Evolutionary conservation across 2,797 vertebrate species (phyloP).

Genomic region (Tokudaia muenninki): DNA sequence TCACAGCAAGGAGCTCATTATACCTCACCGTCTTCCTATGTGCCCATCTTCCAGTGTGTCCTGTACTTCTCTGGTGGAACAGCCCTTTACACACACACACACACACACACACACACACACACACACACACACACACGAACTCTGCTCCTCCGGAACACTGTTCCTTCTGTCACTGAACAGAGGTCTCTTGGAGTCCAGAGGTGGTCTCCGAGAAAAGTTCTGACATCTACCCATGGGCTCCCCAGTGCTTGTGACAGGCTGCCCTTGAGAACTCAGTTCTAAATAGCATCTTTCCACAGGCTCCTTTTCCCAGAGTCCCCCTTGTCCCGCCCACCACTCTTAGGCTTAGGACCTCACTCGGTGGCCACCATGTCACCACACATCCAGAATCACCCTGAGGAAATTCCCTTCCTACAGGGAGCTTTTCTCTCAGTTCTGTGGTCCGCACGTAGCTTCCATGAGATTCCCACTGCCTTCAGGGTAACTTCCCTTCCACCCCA

Average conservation of each 20-base stretch:
- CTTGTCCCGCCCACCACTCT: neutral
- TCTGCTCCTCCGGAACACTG: neutral
- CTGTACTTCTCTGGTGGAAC: neutral
- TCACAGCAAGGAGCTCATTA: neutral
- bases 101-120: neutral
- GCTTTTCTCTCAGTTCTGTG: neutral
- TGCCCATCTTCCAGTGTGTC: neutral
- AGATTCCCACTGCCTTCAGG: neutral
- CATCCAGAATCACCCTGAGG: neutral
- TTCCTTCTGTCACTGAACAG: neutral
- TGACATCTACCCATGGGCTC: neutral
- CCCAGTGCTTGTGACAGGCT: neutral
- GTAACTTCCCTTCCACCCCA: no score
- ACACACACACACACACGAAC: rapidly evolving
- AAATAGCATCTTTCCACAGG: neutral
- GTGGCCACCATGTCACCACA: neutral
- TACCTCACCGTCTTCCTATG: no score
- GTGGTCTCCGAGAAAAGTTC: neutral
- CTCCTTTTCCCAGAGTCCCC: neutral
- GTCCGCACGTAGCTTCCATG: neutral
- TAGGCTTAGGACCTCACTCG: neutral
- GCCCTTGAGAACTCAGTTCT: neutral
- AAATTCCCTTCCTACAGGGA: neutral
- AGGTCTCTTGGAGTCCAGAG: neutral
- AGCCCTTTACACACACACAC: no score